Percentiles rank a stretch among this genome's conserved stretches.
phyloP scores from a whole-genome alignment of 92 coral and sea anemone genomes.

The Porites divaricata region DNA sequence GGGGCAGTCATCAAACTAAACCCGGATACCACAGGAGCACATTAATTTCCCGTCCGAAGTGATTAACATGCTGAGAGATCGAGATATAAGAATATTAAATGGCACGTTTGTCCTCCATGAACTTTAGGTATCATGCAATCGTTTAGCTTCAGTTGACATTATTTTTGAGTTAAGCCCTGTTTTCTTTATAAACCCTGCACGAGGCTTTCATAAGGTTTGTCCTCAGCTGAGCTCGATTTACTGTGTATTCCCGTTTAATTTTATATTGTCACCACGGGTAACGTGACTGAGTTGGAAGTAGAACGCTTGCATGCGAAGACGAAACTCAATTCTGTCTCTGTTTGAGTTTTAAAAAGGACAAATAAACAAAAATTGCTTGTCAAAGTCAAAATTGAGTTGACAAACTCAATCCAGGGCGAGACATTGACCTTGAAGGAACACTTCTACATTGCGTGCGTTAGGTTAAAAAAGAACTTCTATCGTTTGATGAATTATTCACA shows the following conservation, averaged over 20 bases:
- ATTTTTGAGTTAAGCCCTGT: too few relatives aligned
- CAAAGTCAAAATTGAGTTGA: neutral
- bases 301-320: neutral
- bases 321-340: constrained; percentile 17
- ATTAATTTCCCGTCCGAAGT: neutral
- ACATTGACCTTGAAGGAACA: neutral
- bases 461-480: constrained; percentile 4
- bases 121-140: constrained; percentile 5
- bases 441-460: constrained; percentile 30
- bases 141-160: too few relatives aligned
- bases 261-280: neutral
- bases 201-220: neutral
- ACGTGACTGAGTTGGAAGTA: neutral
- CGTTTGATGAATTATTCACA: constrained; percentile 50
- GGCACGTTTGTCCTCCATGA: neutral
- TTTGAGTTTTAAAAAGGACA: neutral
- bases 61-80: constrained; percentile 25
- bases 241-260: neutral
- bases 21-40: constrained; percentile 10
- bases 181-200: too few relatives aligned
- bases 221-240: neutral
- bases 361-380: neutral
- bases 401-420: neutral
- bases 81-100: constrained; percentile 17
- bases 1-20: neutral